phyloP scores from a whole-genome alignment of 2,888 invertebrate species.

The Phrixothrix hirtus region DNA sequence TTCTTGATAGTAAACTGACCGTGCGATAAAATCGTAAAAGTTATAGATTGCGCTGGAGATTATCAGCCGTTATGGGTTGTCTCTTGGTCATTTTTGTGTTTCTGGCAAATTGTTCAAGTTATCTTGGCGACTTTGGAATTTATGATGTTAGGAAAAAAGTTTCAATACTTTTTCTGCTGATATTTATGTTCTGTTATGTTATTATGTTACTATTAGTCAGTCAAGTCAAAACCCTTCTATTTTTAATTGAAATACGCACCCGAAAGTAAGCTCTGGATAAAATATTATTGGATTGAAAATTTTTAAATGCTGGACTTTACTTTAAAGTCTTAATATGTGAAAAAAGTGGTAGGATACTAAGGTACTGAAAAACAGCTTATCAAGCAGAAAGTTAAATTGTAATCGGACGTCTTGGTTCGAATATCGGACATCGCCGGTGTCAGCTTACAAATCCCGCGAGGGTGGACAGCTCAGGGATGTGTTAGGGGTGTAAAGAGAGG shows the following conservation, averaged over 20 bases:
- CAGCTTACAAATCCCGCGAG: slow-evolving; percentile 55
- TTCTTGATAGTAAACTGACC: slow-evolving; percentile 45
- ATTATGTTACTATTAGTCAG: too few relatives aligned
- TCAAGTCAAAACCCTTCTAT: too few relatives aligned
- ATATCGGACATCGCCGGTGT: slow-evolving; percentile 35
- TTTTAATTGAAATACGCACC: too few relatives aligned
- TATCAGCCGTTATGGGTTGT: slow-evolving; percentile 54
- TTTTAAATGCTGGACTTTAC: too few relatives aligned
- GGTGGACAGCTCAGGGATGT: slow-evolving; percentile 49
- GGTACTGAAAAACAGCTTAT: too few relatives aligned
- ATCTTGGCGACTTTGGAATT: slow-evolving; percentile 35
- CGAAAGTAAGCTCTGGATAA: too few relatives aligned
- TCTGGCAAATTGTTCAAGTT: slow-evolving; percentile 49
- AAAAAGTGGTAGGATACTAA: too few relatives aligned
- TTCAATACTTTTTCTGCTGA: too few relatives aligned
- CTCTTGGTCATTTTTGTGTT: slow-evolving; percentile 52
- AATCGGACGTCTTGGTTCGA: slow-evolving; percentile 32
- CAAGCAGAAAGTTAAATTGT: too few relatives aligned
- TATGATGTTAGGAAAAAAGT: slow-evolving; percentile 18
- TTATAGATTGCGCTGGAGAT: slow-evolving; percentile 54
- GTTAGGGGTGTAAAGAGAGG: slow-evolving; percentile 42
- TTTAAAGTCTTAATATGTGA: too few relatives aligned
- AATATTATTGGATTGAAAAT: too few relatives aligned
- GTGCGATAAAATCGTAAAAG: slow-evolving; percentile 53
- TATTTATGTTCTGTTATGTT: too few relatives aligned